A percentile compares a stretch with the other conserved stretches of the same genome.
These are phyloP conservation scores for Siphlonurus alternatus DNA, from an alignment of 2,888 invertebrate species.

Conservation along the genomic window DNA sequence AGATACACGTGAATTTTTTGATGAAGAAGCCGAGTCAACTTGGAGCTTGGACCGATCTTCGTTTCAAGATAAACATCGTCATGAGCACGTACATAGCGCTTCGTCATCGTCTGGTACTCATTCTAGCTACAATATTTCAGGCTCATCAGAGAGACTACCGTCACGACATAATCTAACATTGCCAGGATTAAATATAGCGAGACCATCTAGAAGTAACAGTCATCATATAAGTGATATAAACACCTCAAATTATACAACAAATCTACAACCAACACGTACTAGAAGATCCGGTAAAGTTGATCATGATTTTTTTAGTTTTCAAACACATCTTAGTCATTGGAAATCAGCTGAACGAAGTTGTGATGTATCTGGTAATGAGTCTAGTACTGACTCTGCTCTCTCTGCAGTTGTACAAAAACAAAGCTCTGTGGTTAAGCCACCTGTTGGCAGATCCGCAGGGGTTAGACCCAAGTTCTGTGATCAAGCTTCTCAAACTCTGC, in stretches of 20 bases:
- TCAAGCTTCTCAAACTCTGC: constrained; percentile 42
- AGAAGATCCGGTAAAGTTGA: background rate
- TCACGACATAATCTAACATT: background rate
- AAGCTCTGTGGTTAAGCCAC: background rate
- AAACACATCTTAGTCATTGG: background rate
- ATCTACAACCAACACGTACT: background rate
- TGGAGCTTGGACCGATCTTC: background rate
- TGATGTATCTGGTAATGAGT: background rate
- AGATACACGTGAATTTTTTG: background rate
- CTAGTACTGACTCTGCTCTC: background rate
- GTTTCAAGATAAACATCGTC: background rate
- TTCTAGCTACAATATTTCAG: background rate
- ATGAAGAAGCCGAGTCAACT: background rate
- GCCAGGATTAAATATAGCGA: background rate
- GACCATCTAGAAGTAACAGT: background rate
- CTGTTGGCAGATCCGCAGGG: background rate
- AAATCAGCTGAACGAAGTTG: background rate
- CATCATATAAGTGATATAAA: background rate
- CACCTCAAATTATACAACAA: background rate
- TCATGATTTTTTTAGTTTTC: background rate
- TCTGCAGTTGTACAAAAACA: background rate
- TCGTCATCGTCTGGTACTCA: background rate
- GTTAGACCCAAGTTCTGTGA: background rate
- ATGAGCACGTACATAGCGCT: background rate
- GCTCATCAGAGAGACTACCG: background rate